Evolutionary conservation across 2,797 vertebrate species (phyloP), one percentile per base, ranked within the genome.

Genomic region (Prionace glauca): DNA sequence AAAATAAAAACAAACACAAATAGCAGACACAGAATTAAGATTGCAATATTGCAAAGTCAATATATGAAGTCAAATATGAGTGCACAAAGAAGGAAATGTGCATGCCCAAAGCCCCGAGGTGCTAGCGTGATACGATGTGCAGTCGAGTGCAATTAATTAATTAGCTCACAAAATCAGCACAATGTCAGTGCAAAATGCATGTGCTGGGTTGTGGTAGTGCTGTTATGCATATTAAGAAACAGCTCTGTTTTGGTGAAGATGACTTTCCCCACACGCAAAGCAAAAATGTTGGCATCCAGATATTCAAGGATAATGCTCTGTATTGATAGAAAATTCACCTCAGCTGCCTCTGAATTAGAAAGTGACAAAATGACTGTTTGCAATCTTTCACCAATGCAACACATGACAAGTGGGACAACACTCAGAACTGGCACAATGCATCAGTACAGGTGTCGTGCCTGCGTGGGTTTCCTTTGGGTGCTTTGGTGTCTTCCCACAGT

Each of bases 131-230:
- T 74, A 65, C 29, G 56, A 77, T 60, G 71, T 95, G 93, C 71
- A 95, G 45, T 95, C 26, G 2, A 56, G 60, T 56, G 71, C 32
- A 95, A 95, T 74, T 95, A 56, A 95, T 95, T 95, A 56, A 95
- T 95, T 74, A 94, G 41, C 92, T 94, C 92, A 72, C 92, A 94
- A 74, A 94, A 56, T 95, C 45, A 95, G 71, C 93, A 95, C 71
- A 72, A 50, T 56, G 69, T 95, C 29, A 50, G 41, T 74, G 92
- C 67, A 72, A 69, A 72, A 94, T 72, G 11, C 36, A 50, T 24
- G 69, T 36, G 71, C 91, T 93, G 36, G 29, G 67, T 50, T 45
- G 11, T 94, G 65, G 69, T 4, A 71, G 2, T 56, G 69, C 92
- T 94, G 69, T 22, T 71, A 20, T 16, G 24, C 29, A 74, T 56